These are phyloP conservation scores for Psilopogon haemacephalus DNA, from an alignment of 2,113 vertebrate species.

Conservation along the genomic window DNA sequence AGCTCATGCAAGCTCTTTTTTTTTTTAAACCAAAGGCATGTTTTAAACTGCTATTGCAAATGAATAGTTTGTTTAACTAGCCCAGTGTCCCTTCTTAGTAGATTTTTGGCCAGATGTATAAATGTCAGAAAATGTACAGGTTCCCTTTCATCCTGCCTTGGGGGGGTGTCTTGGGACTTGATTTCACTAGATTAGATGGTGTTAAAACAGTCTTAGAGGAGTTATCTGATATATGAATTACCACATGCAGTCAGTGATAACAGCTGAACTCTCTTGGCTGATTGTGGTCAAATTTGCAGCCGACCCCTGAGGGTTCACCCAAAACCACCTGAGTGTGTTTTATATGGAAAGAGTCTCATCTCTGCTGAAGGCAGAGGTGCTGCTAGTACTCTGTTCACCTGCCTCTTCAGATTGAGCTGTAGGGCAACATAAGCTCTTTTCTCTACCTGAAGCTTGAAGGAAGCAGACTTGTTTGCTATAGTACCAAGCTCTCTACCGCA, in stretches of 20 bases:
- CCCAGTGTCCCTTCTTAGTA: neutral
- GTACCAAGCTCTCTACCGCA: neutral
- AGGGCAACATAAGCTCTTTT: neutral
- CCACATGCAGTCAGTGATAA: neutral
- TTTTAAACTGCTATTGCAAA: constrained; percentile 16
- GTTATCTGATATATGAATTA: neutral
- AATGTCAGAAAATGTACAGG: neutral
- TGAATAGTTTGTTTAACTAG: neutral
- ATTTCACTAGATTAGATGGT: neutral
- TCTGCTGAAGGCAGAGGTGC: neutral
- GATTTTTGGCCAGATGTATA: neutral
- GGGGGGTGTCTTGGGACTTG: neutral
- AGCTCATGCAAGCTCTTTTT: neutral
- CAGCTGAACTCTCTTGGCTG: neutral
- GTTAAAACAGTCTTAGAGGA: neutral
- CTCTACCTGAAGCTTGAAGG: neutral
- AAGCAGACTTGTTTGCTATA: fast-evolving
- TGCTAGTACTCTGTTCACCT: neutral
- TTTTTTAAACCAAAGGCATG: neutral
- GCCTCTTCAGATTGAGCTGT: neutral
- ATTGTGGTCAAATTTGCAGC: neutral
- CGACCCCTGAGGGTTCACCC: neutral
- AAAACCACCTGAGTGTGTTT: neutral
- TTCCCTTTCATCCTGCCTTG: neutral
- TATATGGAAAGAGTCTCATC: neutral